A percentile compares a stretch with the other conserved stretches of the same genome.
Conservation (phyloP, 2,888 invertebrate genomes). For the Xestia sexstrigata region DNA sequence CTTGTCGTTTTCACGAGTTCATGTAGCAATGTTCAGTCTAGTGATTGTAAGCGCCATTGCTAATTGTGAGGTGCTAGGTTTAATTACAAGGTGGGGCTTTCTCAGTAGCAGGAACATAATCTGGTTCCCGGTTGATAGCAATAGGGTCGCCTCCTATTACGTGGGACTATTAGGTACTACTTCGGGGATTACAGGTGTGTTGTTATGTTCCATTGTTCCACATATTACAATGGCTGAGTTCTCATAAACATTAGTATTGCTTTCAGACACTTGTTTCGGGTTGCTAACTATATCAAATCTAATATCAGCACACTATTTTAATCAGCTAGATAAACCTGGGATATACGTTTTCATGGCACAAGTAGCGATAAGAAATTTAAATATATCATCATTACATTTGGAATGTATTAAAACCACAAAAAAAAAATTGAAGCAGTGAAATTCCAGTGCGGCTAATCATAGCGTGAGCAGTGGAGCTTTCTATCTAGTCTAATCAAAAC, state of each 20-base stretch:
- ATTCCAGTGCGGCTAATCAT: background rate
- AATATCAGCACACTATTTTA: background rate
- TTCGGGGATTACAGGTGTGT: background rate
- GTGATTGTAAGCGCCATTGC: background rate
- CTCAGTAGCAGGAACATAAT: background rate
- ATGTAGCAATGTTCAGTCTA: background rate
- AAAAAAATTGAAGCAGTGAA: background rate
- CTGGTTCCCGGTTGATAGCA: background rate
- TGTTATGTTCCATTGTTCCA: background rate
- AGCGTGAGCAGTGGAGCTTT: background rate
- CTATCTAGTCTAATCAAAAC: background rate
- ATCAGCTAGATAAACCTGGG: background rate
- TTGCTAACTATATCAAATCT: background rate
- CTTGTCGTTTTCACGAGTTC: background rate
- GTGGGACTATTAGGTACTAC: background rate
- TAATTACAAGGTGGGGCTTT: background rate
- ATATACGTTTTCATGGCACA: background rate
- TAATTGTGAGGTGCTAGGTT: background rate
- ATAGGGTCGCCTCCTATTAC: background rate
- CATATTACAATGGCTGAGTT: background rate
- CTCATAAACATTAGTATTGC: background rate
- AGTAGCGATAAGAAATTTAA: constrained; percentile 1
- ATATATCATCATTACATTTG: background rate
- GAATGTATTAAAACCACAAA: background rate
- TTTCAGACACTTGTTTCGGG: background rate